These are phyloP conservation scores for Dendropsophus ebraccatus DNA, from an alignment of 2,113 vertebrate species.

Conservation along the genomic window DNA sequence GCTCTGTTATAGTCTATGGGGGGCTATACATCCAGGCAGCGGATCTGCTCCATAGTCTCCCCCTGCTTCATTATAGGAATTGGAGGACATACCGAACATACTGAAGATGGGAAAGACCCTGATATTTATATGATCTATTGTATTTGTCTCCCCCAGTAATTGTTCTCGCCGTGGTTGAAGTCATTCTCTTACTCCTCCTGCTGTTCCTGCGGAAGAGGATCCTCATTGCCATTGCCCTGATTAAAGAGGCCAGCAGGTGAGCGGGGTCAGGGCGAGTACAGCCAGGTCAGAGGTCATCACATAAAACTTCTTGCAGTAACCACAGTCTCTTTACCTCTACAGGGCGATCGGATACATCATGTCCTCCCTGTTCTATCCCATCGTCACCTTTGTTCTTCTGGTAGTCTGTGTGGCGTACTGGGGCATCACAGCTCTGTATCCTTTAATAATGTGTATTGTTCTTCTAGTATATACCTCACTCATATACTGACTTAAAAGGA, in stretches of 20 bases:
- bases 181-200: conserved; percentile 77
- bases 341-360: conserved; percentile 87
- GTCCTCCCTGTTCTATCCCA: conserved; percentile 80
- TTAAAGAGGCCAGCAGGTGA: conserved; percentile 88
- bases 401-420: conserved; percentile 86
- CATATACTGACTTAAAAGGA: too few relatives aligned
- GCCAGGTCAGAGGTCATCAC: too few relatives aligned
- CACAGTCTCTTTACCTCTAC: conserved; percentile 22
- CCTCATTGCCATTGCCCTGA: conserved; percentile 84
- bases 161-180: conserved; percentile 78
- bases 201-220: conserved; percentile 85
- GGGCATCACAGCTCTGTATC: conserved; percentile 87
- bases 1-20: neutral
- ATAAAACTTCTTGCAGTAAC: neutral
- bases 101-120: neutral
- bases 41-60: neutral
- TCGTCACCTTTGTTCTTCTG: conserved; percentile 85
- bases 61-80: neutral
- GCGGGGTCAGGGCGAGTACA: neutral
- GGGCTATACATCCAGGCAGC: too few relatives aligned
- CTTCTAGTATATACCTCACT: too few relatives aligned
- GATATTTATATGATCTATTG: neutral
- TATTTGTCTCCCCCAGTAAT: conserved; percentile 71
- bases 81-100: neutral
- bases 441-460: conserved; percentile 61